Conservation (phyloP, 92 coral and sea anemone genomes). For the Bergia sp. region DNA sequence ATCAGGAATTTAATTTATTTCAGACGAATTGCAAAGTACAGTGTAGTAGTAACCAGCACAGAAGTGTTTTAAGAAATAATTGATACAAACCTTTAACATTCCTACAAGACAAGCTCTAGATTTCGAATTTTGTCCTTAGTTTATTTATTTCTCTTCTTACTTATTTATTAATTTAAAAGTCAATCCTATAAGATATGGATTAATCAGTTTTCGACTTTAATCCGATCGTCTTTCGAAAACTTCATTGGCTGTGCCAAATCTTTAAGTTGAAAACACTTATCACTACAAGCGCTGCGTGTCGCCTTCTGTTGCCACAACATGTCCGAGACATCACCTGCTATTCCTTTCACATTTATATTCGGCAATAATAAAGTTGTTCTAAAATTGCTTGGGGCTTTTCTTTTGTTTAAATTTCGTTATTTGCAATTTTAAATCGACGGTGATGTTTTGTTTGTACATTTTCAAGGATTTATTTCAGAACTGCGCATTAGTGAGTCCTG, state of each 20-base stretch:
- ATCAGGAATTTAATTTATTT: neutral
- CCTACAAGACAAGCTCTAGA: neutral
- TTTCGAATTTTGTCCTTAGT: neutral
- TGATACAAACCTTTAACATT: neutral
- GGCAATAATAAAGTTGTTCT: neutral
- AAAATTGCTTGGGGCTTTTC: neutral
- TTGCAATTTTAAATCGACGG: neutral
- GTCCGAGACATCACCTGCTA: neutral
- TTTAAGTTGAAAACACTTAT: neutral
- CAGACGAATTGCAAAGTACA: neutral
- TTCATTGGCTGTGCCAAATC: too few species aligned
- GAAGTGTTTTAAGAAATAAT: neutral
- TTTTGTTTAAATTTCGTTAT: too few species aligned
- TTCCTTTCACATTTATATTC: neutral
- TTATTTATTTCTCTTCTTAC: too few species aligned
- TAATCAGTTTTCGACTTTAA: neutral
- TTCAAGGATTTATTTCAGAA: too few species aligned
- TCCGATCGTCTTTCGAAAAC: neutral
- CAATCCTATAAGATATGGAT: neutral
- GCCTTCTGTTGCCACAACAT: neutral
- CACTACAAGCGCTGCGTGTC: neutral
- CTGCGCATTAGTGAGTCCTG: too few species aligned
- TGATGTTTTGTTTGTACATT: neutral
- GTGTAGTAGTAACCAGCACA: neutral
- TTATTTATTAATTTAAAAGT: neutral